Evolutionary conservation across 2,888 invertebrate species (phyloP).

Genomic region (Phaedon cochleariae): DNA sequence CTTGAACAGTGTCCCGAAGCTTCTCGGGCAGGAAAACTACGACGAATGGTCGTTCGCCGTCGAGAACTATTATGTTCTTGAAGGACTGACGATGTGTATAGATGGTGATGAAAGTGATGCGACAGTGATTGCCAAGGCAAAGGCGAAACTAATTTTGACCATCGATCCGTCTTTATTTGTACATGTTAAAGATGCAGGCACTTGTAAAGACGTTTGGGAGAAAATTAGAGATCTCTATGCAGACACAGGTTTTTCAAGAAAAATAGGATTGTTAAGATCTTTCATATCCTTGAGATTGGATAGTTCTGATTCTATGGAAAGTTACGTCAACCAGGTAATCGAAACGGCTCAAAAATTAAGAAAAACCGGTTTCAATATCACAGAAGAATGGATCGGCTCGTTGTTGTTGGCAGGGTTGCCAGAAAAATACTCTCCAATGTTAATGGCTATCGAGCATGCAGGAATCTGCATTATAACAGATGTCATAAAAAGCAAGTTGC

Average conservation of each 20-base stretch:
- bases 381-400: slow-evolving; percentile 48
- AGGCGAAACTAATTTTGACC: slow-evolving; percentile 1
- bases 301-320: slow-evolving; percentile 36
- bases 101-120: background rate
- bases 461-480: slow-evolving; percentile 45
- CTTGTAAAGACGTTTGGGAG: slow-evolving; percentile 28
- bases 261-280: slow-evolving; percentile 32
- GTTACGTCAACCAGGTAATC: slow-evolving; percentile 36
- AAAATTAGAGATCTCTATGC: slow-evolving; percentile 41
- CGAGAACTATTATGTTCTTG: too few species aligned
- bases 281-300: slow-evolving; percentile 32
- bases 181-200: background rate
- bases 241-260: slow-evolving; percentile 36
- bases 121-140: background rate
- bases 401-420: slow-evolving; percentile 45
- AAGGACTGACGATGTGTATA: too few species aligned
- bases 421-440: slow-evolving; percentile 42
- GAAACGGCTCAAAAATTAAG: slow-evolving; percentile 34
- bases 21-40: too few species aligned
- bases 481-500: slow-evolving; percentile 47
- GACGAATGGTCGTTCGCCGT: too few species aligned
- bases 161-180: background rate
- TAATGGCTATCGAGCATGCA: slow-evolving; percentile 46
- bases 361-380: slow-evolving; percentile 34
- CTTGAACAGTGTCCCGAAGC: background rate